Evolutionary conservation across 2,888 invertebrate genomes (phyloP), one percentile per base, ranked within the genome.

Genomic region (Orchesella flavescens): DNA sequence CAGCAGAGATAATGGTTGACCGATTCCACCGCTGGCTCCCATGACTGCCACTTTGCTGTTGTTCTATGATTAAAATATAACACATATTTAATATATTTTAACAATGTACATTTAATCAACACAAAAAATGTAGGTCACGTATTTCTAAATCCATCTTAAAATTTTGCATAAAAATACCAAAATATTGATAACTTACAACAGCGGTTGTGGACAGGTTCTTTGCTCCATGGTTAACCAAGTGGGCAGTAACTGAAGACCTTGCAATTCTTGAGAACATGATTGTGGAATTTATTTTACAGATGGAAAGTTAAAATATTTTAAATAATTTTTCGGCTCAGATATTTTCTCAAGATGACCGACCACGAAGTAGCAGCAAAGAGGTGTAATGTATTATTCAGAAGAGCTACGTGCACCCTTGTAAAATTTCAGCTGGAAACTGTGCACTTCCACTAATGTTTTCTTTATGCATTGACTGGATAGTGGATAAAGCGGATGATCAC

Each of bases 11-110:
- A 99, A 91, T 12, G 99, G 98, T 91, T 99, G 98, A 2, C 99
- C 99, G 90, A 99, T 99, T 79, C 99, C 99, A 85, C 99, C 99
- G 88, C 95, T 93, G 0, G 98, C 99, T 77, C 99, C 99, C 90
- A 97, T 94, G 85, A 99, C 97, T 87, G 97, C 95, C 71, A 99
- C 98, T 93, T 97, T 97, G 89, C 93, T 94, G 92, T 95, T 94
- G 88, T 92, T 93, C 96, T 96, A 89, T 12, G 73, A 63, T 13
- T 55, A 78, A 13, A 57, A 34, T 17, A 46, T 68, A 55, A 5
- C 44, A 59, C 23, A 57, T 44, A 7, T 23, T 19, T 19, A 53
- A 1, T 3, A 57, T 19, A 17, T 34, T 34, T 34, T 7, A 34
- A 34, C n/a, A 34, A 34, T 34, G 34, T 2, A 34, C 3, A 7